A percentile compares a stretch with the other conserved stretches of the same genome.
Conservation (phyloP, 2,113 vertebrate genomes). For the Pelodiscus sinensis region DNA sequence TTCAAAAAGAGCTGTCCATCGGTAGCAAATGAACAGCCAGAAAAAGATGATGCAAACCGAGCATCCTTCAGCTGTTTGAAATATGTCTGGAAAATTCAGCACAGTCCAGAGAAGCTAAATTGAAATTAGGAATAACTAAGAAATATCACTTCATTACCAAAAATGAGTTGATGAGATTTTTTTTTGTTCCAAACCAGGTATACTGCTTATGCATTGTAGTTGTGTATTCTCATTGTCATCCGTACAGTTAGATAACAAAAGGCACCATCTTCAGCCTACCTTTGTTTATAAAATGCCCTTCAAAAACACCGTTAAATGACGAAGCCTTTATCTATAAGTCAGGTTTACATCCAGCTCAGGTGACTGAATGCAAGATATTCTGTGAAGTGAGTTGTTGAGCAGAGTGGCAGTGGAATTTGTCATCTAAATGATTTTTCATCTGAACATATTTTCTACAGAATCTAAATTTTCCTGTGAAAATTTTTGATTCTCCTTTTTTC, state of each 20-base stretch:
- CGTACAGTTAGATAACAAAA: background rate
- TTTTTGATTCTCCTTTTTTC: rapidly evolving
- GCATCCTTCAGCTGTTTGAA: slow-evolving; percentile 23
- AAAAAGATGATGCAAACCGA: background rate
- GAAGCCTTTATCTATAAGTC: background rate
- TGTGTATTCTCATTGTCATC: background rate
- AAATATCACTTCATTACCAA: background rate
- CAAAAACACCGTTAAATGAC: background rate
- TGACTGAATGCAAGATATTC: background rate
- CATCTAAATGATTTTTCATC: rapidly evolving
- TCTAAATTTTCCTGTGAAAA: background rate
- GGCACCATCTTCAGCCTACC: background rate
- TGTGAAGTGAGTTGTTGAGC: background rate
- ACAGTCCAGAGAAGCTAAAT: slow-evolving; percentile 6
- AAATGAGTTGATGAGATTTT: slow-evolving; percentile 24
- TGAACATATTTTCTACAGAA: background rate
- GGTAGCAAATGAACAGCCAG: slow-evolving; percentile 29
- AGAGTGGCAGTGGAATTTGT: background rate
- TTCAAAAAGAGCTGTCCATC: slow-evolving; percentile 22
- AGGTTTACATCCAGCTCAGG: background rate
- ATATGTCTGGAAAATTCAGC: slow-evolving; percentile 5
- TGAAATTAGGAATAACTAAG: slow-evolving; percentile 21
- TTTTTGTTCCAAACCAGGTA: slow-evolving; percentile 10
- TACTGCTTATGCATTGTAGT: background rate
- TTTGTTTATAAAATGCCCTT: background rate